These are phyloP conservation scores for Eulemur mongoz DNA, from an alignment of 2,797 vertebrate species.

Conservation along the genomic window DNA sequence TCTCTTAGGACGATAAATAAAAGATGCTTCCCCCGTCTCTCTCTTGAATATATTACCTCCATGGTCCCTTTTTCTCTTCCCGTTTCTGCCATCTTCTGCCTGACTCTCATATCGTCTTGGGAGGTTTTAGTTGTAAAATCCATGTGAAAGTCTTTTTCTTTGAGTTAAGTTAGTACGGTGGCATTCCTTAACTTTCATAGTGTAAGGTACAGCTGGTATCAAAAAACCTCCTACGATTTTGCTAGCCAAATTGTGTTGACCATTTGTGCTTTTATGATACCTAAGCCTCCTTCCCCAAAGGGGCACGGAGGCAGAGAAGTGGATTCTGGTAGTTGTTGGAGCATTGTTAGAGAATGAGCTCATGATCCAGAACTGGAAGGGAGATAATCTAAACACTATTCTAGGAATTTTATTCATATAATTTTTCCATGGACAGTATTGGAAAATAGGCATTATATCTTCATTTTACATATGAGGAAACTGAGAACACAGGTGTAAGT, in stretches of 20 bases:
- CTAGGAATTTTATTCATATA: background rate
- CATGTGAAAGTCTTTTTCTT: background rate
- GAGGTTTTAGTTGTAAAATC: background rate
- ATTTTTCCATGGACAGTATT: background rate
- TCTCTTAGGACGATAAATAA: background rate
- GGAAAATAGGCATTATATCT: background rate
- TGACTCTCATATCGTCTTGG: background rate
- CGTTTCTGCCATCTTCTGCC: background rate
- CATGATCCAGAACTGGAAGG: background rate
- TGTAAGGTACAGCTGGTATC: background rate
- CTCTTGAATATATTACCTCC: background rate
- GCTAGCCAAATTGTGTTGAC: background rate
- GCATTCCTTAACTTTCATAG: background rate
- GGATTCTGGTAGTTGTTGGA: background rate
- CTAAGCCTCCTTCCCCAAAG: background rate
- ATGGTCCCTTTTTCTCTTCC: background rate
- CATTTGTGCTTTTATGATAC: background rate
- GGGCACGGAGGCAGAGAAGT: background rate
- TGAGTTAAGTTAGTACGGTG: background rate
- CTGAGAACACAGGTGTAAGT: background rate
- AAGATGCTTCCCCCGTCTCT: too few relatives aligned
- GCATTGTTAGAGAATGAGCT: background rate
- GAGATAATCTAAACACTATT: background rate
- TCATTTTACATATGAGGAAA: background rate
- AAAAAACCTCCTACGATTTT: background rate